A percentile compares a stretch with the other conserved stretches of the same genome.
Conservation (phyloP, 2,113 vertebrate genomes). For the Atherinomorus stipes region DNA sequence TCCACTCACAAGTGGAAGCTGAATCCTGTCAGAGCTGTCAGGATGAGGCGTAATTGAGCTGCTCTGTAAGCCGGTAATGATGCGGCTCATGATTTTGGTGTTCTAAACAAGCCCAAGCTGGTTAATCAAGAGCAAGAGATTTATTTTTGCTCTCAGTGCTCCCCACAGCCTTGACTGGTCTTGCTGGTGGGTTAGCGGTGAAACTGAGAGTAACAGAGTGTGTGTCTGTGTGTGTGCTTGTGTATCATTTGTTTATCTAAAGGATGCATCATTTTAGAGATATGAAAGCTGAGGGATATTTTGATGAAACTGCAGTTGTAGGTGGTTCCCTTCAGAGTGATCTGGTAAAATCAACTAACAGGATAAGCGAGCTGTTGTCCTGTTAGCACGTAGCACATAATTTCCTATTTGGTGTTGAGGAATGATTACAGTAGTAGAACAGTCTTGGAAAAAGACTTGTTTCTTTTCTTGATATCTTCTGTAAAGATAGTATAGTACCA, state of each 20-base stretch:
- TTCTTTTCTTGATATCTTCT: neutral
- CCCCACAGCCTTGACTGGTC: conserved; percentile 23
- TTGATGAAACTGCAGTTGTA: neutral
- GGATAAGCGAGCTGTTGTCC: conserved; percentile 4
- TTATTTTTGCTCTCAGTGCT: conserved; percentile 27
- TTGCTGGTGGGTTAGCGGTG: conserved; percentile 7
- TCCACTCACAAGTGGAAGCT: conserved; percentile 53
- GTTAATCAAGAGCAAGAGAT: conserved; percentile 34
- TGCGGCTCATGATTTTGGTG: conserved; percentile 16
- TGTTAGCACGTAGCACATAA: conserved; percentile 9
- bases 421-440: neutral
- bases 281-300: neutral
- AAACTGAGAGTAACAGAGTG: neutral
- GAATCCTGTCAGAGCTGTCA: conserved; percentile 66
- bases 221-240: no score
- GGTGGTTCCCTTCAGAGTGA: conserved; percentile 1
- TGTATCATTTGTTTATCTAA: conserved; percentile 8
- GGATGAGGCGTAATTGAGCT: conserved; percentile 49
- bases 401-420: neutral
- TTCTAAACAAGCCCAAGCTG: conserved; percentile 45
- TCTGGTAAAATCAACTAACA: neutral
- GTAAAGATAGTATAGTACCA: conserved; percentile 5
- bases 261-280: neutral
- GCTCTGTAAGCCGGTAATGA: conserved; percentile 53
- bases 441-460: neutral